Evolutionary conservation across 2,797 vertebrate genomes (phyloP), one percentile per base, ranked within the genome.

Genomic region (Meda fulgida): DNA sequence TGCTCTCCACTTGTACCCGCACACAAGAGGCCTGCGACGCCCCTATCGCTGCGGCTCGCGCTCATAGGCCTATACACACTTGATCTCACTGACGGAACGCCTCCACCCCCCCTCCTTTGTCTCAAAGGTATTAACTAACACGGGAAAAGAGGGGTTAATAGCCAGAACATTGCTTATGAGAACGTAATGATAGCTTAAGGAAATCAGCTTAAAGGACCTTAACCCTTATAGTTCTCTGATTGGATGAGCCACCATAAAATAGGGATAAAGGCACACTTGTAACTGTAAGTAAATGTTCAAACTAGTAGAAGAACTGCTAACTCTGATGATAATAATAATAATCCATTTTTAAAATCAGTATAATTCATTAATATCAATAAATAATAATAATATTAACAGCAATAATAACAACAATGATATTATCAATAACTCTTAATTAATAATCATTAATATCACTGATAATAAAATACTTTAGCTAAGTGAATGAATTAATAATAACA

Each of bases 1-100:
- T 85, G 79, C 78, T 83, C 36, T 40, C 71, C 85, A 85, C 84
- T 90, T 89, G 83, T 78, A 79, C 75, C 8, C 4, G 80, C 55
- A 36, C 80, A 58, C 73, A 66, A 80, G 38, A 65, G 81, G 76
- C 29, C 58, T 31, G 51, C 18, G 65, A 55, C 65, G 7, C 31
- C 43, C 70, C 72, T 26, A 60, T 70, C 66, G 7, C 53, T 21
- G 53, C 23, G 6, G 36, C 38, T 55, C 70, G 9, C 55, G 14
- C 34, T 72, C 51, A 81, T 71, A 76, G 60, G 23, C 65, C 69
- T 81, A 53, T 46, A 84, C 84, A 77, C 73, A 80, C 89, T 81
- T 81, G 60, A 81, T 84, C 67, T 67, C 36, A 51, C 70, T 46
- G 63, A 34, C 19, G 76, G 67, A 81, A 81, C 75, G 80, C 71